Evolutionary conservation across 2,113 vertebrate species (phyloP).

Genomic region (Egretta garzetta): DNA sequence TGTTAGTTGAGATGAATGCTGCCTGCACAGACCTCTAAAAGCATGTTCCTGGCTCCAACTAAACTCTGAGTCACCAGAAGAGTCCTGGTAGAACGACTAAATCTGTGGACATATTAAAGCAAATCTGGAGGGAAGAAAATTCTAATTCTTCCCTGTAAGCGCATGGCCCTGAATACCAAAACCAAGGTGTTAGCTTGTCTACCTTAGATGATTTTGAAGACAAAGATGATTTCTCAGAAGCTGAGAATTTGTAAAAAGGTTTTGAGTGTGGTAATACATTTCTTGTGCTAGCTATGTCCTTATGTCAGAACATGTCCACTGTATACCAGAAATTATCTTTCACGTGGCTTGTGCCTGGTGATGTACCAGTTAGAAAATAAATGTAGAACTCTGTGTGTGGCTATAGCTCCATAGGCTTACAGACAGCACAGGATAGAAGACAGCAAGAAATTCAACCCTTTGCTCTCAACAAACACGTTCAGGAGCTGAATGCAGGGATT

Average conservation of each 20-base stretch:
- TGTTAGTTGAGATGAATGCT: neutral
- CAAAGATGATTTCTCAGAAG: neutral
- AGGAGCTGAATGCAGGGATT: slow-evolving; percentile 30
- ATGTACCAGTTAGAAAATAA: neutral
- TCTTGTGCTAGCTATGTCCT: neutral
- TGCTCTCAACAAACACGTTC: neutral
- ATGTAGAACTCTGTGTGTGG: neutral
- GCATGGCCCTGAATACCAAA: neutral
- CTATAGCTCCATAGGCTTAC: neutral
- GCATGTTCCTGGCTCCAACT: neutral
- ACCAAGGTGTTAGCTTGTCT: neutral
- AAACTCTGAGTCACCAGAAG: neutral
- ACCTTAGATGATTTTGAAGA: neutral
- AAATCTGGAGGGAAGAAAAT: neutral
- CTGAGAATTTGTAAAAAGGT: neutral
- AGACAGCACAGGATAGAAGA: neutral
- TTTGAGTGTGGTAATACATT: neutral
- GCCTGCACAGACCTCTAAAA: neutral
- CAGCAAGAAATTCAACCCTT: neutral
- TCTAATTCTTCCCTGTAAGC: neutral
- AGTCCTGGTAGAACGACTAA: neutral
- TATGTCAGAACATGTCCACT: neutral
- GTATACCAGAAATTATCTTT: neutral
- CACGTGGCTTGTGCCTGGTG: neutral
- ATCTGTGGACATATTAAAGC: neutral